A percentile compares a stretch with the other conserved stretches of the same genome.
phyloP scores from a whole-genome alignment of 1,140 invertebrate genomes.

The Drosophila willistoni region DNA sequence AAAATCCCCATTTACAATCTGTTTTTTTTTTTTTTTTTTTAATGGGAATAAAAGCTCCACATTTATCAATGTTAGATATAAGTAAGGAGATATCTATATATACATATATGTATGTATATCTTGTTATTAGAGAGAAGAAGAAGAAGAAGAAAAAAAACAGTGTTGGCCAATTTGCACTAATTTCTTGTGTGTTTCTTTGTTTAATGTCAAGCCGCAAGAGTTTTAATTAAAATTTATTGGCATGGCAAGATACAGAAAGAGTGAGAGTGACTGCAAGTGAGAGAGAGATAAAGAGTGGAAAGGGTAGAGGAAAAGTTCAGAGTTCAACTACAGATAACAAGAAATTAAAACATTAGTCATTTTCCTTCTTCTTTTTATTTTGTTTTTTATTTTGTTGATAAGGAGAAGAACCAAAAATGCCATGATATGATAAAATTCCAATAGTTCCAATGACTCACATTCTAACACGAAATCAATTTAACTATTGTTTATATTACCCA shows the following conservation, averaged over 20 bases:
- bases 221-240: conserved; percentile 11
- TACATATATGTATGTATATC: not conserved
- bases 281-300: not conserved
- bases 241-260: not conserved
- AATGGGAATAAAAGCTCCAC: not conserved
- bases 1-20: too few relatives aligned
- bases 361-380: not conserved
- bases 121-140: not conserved
- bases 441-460: not conserved
- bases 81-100: not conserved
- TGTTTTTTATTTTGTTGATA: not conserved
- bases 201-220: conserved; percentile 6
- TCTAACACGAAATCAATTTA: too few relatives aligned
- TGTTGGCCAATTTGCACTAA: not conserved
- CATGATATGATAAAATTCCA: not conserved
- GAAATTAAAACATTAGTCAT: not conserved
- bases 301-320: not conserved
- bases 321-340: not conserved
- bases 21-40: too few relatives aligned
- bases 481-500: too few relatives aligned
- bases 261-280: not conserved
- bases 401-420: not conserved
- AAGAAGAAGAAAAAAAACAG: not conserved
- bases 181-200: conserved; percentile 1
- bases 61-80: not conserved